Conservation (phyloP, 2,797 vertebrate genomes). For the Oryzias sinensis region DNA sequence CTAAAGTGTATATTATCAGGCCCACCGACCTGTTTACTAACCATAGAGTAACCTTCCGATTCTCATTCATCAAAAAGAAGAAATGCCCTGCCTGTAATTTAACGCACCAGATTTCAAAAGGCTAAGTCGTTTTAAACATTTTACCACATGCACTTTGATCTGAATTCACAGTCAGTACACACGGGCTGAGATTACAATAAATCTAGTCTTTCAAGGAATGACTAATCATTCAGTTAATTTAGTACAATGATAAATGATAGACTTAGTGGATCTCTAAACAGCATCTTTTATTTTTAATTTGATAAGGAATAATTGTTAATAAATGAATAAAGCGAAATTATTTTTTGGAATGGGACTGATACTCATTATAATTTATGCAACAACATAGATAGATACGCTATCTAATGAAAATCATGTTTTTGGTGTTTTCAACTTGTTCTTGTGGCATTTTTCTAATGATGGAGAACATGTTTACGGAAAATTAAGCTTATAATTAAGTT, state of each 20-base stretch:
- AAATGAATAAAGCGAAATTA: too few species aligned
- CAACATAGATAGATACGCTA: too few species aligned
- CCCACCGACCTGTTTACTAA: constrained; percentile 78
- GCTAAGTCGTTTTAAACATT: constrained; percentile 78
- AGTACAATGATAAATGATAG: constrained; percentile 74
- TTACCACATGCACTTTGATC: constrained; percentile 78
- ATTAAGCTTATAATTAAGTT: too few species aligned
- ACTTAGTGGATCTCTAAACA: constrained; percentile 65
- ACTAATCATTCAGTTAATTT: constrained; percentile 77
- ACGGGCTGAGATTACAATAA: constrained; percentile 70
- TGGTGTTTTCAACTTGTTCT: too few species aligned
- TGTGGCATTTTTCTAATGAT: too few species aligned
- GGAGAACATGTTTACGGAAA: too few species aligned
- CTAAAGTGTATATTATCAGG: constrained; percentile 74
- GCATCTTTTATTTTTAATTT: constrained; percentile 27
- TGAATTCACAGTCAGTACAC: constrained; percentile 58
- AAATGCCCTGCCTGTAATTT: constrained; percentile 77
- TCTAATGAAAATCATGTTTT: too few species aligned
- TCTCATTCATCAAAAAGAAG: constrained; percentile 74
- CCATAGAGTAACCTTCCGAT: constrained; percentile 70
- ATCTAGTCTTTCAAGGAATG: constrained; percentile 66
- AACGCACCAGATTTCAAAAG: constrained; percentile 78
- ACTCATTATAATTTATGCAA: too few species aligned
- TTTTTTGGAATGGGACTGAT: too few species aligned
- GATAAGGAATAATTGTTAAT: too few species aligned